A percentile compares a stretch with the other conserved stretches of the same genome.
These are phyloP conservation scores for Typhlichthys eigenmanni DNA, from an alignment of 2,797 vertebrate species.

Conservation along the genomic window DNA sequence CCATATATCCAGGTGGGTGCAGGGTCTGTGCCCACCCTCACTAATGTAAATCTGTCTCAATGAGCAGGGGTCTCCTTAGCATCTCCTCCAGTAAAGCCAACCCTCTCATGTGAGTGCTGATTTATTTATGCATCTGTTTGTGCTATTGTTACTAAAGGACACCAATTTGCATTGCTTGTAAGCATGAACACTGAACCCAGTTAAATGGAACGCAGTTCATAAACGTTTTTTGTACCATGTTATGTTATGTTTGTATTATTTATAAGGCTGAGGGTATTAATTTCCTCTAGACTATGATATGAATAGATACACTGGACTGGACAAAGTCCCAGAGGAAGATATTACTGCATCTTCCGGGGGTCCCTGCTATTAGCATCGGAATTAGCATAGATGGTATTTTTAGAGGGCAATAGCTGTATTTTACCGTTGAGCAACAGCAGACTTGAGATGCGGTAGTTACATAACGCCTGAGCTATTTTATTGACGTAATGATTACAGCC, in stretches of 20 bases:
- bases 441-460: slow-evolving; percentile 36
- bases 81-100: no score
- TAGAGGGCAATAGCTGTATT: slow-evolving; percentile 43
- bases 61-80: no score
- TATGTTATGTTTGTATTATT: slow-evolving; percentile 16
- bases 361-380: slow-evolving; percentile 21
- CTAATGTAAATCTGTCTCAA: slow-evolving; percentile 42
- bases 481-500: slow-evolving; percentile 49
- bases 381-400: slow-evolving; percentile 52
- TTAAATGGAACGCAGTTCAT: slow-evolving; percentile 2
- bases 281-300: slow-evolving; percentile 25
- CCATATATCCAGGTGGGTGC: slow-evolving; percentile 53
- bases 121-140: no score
- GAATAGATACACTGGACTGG: slow-evolving; percentile 35
- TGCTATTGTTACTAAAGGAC: background rate
- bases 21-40: slow-evolving; percentile 29
- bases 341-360: slow-evolving; percentile 32
- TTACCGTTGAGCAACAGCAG: slow-evolving; percentile 29
- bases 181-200: background rate
- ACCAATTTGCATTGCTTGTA: background rate
- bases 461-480: slow-evolving; percentile 28
- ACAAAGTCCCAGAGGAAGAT: slow-evolving; percentile 28
- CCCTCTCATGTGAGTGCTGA: no score
- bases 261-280: slow-evolving; percentile 19
- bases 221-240: background rate